phyloP scores from a whole-genome alignment of 2,113 vertebrate species.

The Strigops habroptila region DNA sequence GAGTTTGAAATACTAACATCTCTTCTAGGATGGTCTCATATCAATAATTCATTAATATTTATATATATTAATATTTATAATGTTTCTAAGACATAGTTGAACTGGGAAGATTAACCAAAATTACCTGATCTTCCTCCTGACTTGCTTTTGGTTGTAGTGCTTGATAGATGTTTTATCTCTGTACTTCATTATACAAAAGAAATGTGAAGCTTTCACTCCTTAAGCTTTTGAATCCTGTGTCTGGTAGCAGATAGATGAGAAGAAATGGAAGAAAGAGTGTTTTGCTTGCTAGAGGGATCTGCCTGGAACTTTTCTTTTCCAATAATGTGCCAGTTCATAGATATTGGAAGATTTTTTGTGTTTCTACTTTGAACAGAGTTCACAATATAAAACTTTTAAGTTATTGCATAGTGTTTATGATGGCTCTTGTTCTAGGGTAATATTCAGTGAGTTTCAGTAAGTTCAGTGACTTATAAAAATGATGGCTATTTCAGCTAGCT shows the following conservation, averaged over 20 bases:
- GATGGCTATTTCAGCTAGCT: not conserved
- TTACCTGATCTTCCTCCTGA: not conserved
- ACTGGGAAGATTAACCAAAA: conserved; percentile 5
- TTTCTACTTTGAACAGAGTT: not conserved
- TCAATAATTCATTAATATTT: conserved; percentile 39
- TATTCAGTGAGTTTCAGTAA: not conserved
- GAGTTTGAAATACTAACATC: not conserved
- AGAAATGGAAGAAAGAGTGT: not conserved
- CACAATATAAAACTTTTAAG: not conserved
- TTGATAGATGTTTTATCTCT: not conserved
- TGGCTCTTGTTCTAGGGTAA: not conserved
- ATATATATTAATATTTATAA: conserved; percentile 16
- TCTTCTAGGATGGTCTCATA: not conserved
- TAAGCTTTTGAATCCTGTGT: not conserved
- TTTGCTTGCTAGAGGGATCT: not conserved
- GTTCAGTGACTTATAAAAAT: not conserved
- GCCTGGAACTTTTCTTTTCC: not conserved
- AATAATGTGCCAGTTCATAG: not conserved
- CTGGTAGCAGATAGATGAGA: not conserved
- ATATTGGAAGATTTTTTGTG: not conserved
- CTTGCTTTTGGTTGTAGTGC: not conserved
- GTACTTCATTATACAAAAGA: not conserved
- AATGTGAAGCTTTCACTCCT: not conserved
- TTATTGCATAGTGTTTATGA: not conserved
- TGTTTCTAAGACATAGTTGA: not conserved